Percentiles rank a stretch among this genome's conserved stretches.
Conservation (phyloP, 1,140 invertebrate species). For the Latrodectus geometricus region DNA sequence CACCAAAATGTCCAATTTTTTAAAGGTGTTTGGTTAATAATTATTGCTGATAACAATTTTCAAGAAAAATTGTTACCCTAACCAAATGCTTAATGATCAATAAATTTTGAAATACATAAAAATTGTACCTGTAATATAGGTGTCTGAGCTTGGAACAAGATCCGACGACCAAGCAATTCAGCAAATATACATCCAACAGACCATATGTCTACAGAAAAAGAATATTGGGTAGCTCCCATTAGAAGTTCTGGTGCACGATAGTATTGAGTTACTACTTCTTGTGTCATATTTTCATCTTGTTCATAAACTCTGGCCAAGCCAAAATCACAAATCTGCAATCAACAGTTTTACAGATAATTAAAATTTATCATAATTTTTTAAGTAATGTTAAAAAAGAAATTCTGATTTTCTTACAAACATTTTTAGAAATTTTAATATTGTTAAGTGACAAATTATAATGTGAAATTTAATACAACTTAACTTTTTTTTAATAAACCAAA, state of each 20-base stretch:
- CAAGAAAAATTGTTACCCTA: too few species aligned
- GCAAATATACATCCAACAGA: slow-evolving; percentile 99
- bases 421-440: background rate
- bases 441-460: too few species aligned
- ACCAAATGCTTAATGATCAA: too few species aligned
- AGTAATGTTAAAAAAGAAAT: slow-evolving; percentile 11
- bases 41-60: too few species aligned
- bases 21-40: too few species aligned
- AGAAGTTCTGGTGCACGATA: slow-evolving; percentile 98
- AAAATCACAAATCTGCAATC: slow-evolving; percentile 93
- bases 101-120: background rate
- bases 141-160: slow-evolving; percentile 96
- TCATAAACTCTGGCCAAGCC: slow-evolving; percentile 95
- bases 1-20: too few species aligned
- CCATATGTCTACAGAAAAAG: slow-evolving; percentile 97
- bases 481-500: too few species aligned
- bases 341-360: background rate
- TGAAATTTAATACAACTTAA: too few species aligned
- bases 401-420: background rate
- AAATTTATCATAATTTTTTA: background rate
- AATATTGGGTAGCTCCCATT: slow-evolving; percentile 98
- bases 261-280: slow-evolving; percentile 99
- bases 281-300: slow-evolving; percentile 93
- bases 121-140: slow-evolving; percentile 87
- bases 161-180: slow-evolving; percentile 91